Percentiles rank a stretch among this genome's conserved stretches.
These are phyloP conservation scores for Celastrina argiolus DNA, from an alignment of 2,888 invertebrate genomes.

Conservation along the genomic window DNA sequence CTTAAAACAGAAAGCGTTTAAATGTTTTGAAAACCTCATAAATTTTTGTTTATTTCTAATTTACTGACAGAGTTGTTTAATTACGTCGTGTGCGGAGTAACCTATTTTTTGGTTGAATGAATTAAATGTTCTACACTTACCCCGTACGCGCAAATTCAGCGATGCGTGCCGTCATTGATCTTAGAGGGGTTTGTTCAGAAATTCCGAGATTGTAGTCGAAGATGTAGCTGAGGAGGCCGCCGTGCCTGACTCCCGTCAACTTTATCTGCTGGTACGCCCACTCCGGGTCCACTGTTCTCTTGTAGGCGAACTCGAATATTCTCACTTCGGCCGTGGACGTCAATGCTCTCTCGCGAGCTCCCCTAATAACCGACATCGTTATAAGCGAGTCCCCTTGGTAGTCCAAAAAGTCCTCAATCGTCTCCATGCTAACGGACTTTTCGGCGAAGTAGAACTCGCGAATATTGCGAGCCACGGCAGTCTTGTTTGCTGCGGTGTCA, in stretches of 20 bases:
- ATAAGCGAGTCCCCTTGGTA: slow-evolving; percentile 61
- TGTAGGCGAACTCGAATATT: slow-evolving; percentile 54
- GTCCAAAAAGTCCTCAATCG: slow-evolving; percentile 57
- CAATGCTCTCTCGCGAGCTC: slow-evolving; percentile 49
- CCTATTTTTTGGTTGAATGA: no score
- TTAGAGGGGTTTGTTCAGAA: slow-evolving; percentile 40
- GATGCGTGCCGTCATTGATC: slow-evolving; percentile 45
- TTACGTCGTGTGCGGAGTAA: no score
- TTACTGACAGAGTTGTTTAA: no score
- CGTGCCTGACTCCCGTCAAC: slow-evolving; percentile 55
- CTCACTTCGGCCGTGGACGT: slow-evolving; percentile 50
- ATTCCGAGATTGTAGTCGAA: slow-evolving; percentile 51
- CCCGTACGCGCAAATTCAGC: slow-evolving; percentile 51
- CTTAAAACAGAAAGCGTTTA: no score
- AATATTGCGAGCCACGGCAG: slow-evolving; percentile 41
- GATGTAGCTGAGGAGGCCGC: slow-evolving; percentile 56
- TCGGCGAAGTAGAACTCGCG: slow-evolving; percentile 53
- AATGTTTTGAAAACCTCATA: no score
- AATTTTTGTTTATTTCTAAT: no score
- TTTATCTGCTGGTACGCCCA: slow-evolving; percentile 54
- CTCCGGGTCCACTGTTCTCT: slow-evolving; percentile 51
- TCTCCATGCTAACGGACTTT: slow-evolving; percentile 44
- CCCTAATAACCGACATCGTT: slow-evolving; percentile 51
- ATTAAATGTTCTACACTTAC: slow-evolving; percentile 41
- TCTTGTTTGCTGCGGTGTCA: slow-evolving; percentile 37